phyloP scores from a whole-genome alignment of 2,113 vertebrate genomes.

The Oryzias woworae region DNA sequence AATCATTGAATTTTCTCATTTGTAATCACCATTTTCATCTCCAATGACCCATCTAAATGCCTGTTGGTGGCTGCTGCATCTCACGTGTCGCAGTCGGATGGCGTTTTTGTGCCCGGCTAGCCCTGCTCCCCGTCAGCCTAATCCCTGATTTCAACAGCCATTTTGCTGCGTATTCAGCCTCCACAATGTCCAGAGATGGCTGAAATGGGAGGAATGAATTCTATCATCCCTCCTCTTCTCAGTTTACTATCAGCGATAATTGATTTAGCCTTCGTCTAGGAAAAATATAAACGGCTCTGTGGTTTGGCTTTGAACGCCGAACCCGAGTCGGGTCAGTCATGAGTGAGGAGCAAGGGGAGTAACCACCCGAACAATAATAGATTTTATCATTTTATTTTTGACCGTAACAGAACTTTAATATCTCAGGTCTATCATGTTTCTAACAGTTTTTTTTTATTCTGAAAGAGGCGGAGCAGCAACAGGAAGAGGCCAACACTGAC shows the following conservation, averaged over 20 bases:
- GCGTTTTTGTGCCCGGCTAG: constrained; percentile 33
- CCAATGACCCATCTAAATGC: constrained; percentile 52
- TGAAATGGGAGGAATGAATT: constrained; percentile 49
- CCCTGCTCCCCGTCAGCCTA: constrained; percentile 45
- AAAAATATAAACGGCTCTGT: constrained; percentile 26
- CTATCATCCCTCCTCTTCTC: constrained; percentile 17
- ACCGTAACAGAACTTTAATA: too few relatives aligned
- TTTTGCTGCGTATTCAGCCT: constrained; percentile 45
- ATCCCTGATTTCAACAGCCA: constrained; percentile 62
- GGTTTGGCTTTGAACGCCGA: constrained; percentile 25
- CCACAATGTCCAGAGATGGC: constrained; percentile 44
- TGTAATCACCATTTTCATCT: constrained; percentile 49
- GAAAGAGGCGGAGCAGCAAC: constrained; percentile 82
- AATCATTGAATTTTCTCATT: constrained; percentile 30
- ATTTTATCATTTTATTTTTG: neutral
- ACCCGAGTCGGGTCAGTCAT: constrained; percentile 19
- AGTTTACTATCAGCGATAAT: constrained; percentile 41
- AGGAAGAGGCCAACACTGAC: constrained; percentile 82
- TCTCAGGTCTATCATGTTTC: too few relatives aligned
- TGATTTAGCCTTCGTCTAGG: constrained; percentile 37
- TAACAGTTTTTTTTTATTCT: constrained; percentile 38
- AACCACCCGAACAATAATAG: neutral
- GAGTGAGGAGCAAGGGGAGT: neutral
- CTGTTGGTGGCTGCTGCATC: constrained; percentile 23
- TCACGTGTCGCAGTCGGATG: constrained; percentile 34